Percentiles rank a stretch among this genome's conserved stretches.
Evolutionary conservation across 2,888 invertebrate genomes (phyloP).

Genomic region (Oligia strigilis): DNA sequence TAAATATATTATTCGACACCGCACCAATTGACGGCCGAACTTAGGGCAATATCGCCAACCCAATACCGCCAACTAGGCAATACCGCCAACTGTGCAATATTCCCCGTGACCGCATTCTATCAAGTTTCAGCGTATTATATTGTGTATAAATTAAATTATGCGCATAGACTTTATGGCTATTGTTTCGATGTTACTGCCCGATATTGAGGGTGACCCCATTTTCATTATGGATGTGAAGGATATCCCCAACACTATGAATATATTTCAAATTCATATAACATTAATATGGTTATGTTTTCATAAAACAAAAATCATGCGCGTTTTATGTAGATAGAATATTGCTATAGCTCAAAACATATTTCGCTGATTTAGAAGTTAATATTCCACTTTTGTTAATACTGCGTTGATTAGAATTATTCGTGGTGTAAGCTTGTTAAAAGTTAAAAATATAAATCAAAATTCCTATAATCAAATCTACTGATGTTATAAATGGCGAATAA

Average conservation of each 20-base stretch:
- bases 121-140: conserved; percentile 28
- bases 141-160: conserved; percentile 37
- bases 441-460: no score
- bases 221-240: background rate
- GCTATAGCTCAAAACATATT: no score
- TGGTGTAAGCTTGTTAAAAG: no score
- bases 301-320: background rate
- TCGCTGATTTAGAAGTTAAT: no score
- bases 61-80: conserved; percentile 14
- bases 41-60: conserved; percentile 6
- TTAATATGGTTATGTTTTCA: background rate
- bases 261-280: no score
- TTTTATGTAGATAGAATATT: no score
- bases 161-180: conserved; percentile 15
- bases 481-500: no score
- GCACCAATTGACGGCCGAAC: conserved; percentile 57
- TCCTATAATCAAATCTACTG: no score
- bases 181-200: background rate
- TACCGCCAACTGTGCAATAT: conserved; percentile 22
- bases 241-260: background rate
- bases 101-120: conserved; percentile 23
- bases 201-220: conserved; percentile 4
- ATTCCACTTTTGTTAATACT: no score
- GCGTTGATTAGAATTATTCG: no score
- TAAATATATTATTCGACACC: conserved; percentile 66